Percentiles rank a stretch among this genome's conserved stretches.
Evolutionary conservation across 2,797 vertebrate species (phyloP).

Genomic region (Crocidura indochinensis): DNA sequence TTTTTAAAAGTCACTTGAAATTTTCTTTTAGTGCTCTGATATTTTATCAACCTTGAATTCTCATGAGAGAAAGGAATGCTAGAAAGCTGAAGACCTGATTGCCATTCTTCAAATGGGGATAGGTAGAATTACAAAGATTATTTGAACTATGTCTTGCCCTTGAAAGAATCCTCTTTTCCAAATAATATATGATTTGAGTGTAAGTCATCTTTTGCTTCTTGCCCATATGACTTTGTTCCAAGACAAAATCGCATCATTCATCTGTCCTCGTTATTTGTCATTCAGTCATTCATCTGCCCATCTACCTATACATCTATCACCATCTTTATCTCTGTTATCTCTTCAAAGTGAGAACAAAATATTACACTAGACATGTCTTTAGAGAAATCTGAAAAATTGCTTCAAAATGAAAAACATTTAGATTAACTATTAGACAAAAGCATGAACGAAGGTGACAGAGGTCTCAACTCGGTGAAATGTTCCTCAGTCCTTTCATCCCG

Average conservation of each 20-base stretch:
- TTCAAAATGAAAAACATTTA: slow-evolving; percentile 1
- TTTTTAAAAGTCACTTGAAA: slow-evolving; percentile 28
- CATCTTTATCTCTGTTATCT: background rate
- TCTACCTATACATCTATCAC: background rate
- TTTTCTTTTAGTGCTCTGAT: background rate
- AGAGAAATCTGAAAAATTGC: background rate
- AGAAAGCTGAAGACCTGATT: no score
- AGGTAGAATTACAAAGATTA: background rate
- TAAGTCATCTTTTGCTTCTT: background rate
- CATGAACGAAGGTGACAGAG: background rate
- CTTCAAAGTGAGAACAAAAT: background rate
- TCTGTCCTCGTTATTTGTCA: background rate
- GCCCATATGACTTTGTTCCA: background rate
- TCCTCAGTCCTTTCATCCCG: background rate
- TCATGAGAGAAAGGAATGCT: background rate
- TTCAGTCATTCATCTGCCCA: no score
- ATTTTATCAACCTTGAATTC: background rate
- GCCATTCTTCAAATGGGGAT: background rate
- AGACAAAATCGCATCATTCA: background rate
- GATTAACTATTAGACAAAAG: background rate
- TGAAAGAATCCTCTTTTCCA: background rate
- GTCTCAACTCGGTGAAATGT: no score
- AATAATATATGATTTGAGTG: background rate
- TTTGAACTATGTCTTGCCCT: background rate
- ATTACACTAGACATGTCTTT: background rate